These are phyloP conservation scores for Hipparchia sbordonii DNA, from an alignment of 2,888 invertebrate species.

Conservation along the genomic window DNA sequence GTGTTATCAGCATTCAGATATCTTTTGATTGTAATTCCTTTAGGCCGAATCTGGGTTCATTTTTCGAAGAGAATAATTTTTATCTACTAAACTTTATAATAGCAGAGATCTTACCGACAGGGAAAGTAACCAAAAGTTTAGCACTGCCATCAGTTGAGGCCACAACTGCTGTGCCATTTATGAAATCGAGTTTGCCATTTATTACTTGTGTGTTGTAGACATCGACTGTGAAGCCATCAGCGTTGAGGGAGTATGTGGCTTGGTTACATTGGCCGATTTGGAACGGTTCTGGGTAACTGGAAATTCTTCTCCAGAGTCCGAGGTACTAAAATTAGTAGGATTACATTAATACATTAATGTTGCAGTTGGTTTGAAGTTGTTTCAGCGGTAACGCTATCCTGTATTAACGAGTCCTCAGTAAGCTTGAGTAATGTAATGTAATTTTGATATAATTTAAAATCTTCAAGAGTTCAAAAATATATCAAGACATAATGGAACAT, in stretches of 20 bases:
- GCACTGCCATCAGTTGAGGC: slow-evolving; percentile 69
- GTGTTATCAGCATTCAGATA: no score
- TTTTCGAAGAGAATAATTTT: no score
- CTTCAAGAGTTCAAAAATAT: no score
- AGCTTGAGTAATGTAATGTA: no score
- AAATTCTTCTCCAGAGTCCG: slow-evolving; percentile 83
- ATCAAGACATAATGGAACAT: no score
- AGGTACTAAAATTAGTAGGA: slow-evolving; percentile 48
- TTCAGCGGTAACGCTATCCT: no score
- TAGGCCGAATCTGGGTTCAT: no score
- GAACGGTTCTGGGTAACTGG: slow-evolving; percentile 83
- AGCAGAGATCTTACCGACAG: slow-evolving; percentile 63
- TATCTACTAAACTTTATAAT: no score
- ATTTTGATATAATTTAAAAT: no score
- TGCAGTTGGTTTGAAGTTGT: no score
- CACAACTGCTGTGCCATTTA: slow-evolving; percentile 74
- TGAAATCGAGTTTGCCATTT: slow-evolving; percentile 70
- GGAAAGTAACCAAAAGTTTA: slow-evolving; percentile 81
- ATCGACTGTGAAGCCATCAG: slow-evolving; percentile 45
- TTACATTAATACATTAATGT: not conserved
- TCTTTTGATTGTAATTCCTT: no score
- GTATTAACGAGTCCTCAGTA: no score
- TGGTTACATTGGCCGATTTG: slow-evolving; percentile 84
- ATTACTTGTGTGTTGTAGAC: slow-evolving; percentile 59
- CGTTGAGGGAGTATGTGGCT: slow-evolving; percentile 73